Conservation (phyloP, 2,113 vertebrate genomes). For the Phyllostomus discolor region DNA sequence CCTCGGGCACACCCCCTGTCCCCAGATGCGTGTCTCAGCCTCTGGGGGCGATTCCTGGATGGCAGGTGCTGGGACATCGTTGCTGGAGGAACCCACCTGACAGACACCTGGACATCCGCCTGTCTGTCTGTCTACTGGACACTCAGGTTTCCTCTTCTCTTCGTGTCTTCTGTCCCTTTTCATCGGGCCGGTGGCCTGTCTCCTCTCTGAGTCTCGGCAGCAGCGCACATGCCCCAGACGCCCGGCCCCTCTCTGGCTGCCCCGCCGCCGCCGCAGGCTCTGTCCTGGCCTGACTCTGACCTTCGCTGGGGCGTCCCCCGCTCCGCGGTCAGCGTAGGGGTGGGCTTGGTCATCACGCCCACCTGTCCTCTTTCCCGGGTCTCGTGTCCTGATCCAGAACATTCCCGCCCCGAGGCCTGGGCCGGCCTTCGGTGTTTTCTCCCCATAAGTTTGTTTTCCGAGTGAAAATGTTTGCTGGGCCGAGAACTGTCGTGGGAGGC, state of each 20-base stretch:
- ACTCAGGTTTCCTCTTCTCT: rapidly evolving
- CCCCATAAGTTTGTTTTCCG: not conserved
- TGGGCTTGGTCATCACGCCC: rapidly evolving
- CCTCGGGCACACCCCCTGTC: rapidly evolving
- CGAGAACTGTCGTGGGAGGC: too few species aligned
- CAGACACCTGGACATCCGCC: rapidly evolving
- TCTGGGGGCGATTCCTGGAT: rapidly evolving
- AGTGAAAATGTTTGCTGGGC: rapidly evolving
- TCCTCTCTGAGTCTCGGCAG: rapidly evolving
- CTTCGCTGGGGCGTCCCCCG: not conserved
- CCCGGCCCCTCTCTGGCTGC: rapidly evolving
- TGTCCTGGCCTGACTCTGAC: not conserved
- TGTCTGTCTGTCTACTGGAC: rapidly evolving
- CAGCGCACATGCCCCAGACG: rapidly evolving
- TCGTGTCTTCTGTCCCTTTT: rapidly evolving
- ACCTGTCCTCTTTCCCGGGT: too few species aligned
- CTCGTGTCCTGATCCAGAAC: too few species aligned
- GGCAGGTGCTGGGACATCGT: rapidly evolving
- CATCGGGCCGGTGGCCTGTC: rapidly evolving
- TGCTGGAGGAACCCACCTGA: rapidly evolving
- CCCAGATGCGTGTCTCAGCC: rapidly evolving
- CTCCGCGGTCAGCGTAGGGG: not conserved
- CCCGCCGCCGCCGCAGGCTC: rapidly evolving
- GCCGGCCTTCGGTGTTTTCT: not conserved
- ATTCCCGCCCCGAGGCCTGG: not conserved